Conservation (phyloP, 2,888 invertebrate genomes). For the Caenorhabditis panamensis region DNA sequence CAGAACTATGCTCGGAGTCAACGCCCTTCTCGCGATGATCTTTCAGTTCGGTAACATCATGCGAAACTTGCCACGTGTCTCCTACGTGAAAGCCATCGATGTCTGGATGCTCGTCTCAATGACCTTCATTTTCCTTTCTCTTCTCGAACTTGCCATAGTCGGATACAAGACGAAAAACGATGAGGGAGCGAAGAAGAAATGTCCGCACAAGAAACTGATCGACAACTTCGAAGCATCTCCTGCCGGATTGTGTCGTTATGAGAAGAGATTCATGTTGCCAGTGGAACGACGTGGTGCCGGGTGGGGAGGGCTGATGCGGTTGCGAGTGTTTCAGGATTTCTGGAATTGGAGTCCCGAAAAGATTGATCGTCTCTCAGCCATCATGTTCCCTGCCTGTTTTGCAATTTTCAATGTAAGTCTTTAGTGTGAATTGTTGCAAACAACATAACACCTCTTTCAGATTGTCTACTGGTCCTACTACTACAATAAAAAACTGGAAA, state of each 20-base stretch:
- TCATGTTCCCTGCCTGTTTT: conserved; percentile 80
- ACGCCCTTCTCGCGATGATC: conserved; percentile 79
- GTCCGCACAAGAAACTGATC: conserved; percentile 71
- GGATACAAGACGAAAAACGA: conserved; percentile 79
- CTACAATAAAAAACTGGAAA: conserved; percentile 69
- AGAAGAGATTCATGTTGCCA: conserved; percentile 73
- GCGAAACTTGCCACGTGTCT: conserved; percentile 80
- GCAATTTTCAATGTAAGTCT: conserved; percentile 80
- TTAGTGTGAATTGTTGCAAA: too few species aligned
- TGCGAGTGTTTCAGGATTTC: conserved; percentile 44
- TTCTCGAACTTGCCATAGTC: conserved; percentile 80
- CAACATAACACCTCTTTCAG: conserved; percentile 64
- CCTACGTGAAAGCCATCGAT: conserved; percentile 81
- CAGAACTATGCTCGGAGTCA: conserved; percentile 78
- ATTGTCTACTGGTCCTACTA: conserved; percentile 80
- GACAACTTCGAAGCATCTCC: conserved; percentile 71
- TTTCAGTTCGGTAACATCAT: conserved; percentile 79
- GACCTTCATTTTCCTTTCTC: conserved; percentile 79
- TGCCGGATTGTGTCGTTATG: conserved; percentile 70
- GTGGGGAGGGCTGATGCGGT: conserved; percentile 42
- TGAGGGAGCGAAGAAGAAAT: conserved; percentile 69
- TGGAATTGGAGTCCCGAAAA: conserved; percentile 76
- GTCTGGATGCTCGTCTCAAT: conserved; percentile 81
- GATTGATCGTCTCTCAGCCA: conserved; percentile 76
- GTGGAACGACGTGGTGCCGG: conserved; percentile 62